phyloP scores from a whole-genome alignment of 2,113 vertebrate genomes.

The Struthio camelus region DNA sequence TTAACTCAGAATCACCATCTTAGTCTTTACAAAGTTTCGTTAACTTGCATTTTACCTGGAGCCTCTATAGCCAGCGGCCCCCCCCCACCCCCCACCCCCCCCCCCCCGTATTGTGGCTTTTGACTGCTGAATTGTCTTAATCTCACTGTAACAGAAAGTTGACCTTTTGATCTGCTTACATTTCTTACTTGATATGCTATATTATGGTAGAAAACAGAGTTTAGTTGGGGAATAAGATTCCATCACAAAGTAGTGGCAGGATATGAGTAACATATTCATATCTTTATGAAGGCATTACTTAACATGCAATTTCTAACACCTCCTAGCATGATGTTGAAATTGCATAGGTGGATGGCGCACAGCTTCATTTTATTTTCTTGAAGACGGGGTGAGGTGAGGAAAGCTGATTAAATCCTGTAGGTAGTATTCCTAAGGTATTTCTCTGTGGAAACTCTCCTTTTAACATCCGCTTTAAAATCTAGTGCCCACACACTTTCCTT shows the following conservation, averaged over 20 bases:
- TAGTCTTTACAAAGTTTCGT: background rate
- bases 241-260: rapidly evolving
- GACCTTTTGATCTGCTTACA: background rate
- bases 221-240: background rate
- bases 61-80: background rate
- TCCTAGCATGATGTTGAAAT: background rate
- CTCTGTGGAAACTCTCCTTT: background rate
- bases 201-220: background rate
- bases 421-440: background rate
- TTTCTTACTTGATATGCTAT: background rate
- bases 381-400: background rate
- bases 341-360: background rate
- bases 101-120: rapidly evolving
- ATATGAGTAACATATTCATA: background rate
- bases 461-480: background rate
- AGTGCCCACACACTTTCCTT: background rate
- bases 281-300: background rate
- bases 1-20: background rate
- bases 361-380: background rate
- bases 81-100: too few species aligned
- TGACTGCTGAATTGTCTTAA: background rate
- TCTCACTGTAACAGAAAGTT: background rate
- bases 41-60: background rate
- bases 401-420: background rate
- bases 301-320: background rate